Evolutionary conservation across 2,113 vertebrate species (phyloP), one percentile per base, ranked within the genome.

Genomic region (Mobula hypostoma): DNA sequence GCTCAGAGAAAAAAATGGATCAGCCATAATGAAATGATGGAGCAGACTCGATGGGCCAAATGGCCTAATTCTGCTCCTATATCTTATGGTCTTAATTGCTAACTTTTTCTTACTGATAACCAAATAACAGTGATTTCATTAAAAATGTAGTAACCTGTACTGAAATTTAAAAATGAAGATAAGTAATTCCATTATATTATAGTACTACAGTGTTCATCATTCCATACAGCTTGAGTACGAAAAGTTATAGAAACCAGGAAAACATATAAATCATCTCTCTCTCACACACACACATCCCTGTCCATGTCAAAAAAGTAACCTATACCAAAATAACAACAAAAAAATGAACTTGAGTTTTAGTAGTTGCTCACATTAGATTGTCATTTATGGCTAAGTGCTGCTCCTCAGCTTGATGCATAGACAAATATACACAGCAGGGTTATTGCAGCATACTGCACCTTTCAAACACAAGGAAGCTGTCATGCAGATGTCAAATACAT

Each of bases 401-500:
- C 96, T 95, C 95, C 95, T 95, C 94, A 74, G 95, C 96, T 96
- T 95, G 96, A 96, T 94, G 95, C 95, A 96, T 96, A 95, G 95
- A 96, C 95, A 96, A 96, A 97, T 96, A 96, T 95, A 95, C 97
- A 95, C 96, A 97, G 97, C 97, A 96, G 95, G 97, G 96, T 95
- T 96, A 96, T 29, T 95, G 80, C 94, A 96, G 97, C 96, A 95
- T 88, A 94, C 96, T 94, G 95, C 96, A 96, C 96, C 95, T 95
- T 96, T 97, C 96, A 95, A 96, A 96, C 95, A 96, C 96, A 95
- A 96, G 96, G 94, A 94, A 95, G 96, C 97, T 97, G 97, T 98
- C 98, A 98, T 96, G 95, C 96, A 95, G 94, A 95, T 98, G 98
- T 98, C 98, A 98, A 97, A 98, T 97, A 95, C 96, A 97, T 97